These are phyloP conservation scores for Ornithoptera priamus DNA, from an alignment of 2,888 invertebrate genomes.

Conservation along the genomic window DNA sequence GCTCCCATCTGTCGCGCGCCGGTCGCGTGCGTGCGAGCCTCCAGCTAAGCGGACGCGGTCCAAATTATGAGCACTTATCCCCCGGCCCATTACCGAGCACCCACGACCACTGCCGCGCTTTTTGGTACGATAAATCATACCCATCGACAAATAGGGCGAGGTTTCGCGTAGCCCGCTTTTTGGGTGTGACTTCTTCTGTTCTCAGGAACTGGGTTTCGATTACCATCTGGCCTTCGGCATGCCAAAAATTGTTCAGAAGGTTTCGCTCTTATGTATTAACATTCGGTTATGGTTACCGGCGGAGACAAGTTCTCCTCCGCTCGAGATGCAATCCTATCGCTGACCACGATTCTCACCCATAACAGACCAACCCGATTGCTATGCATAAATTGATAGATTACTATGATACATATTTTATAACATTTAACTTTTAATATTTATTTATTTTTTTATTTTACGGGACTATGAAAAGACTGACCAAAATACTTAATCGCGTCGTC, in stretches of 20 bases:
- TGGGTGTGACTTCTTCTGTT: neutral
- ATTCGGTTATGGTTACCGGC: too few species aligned
- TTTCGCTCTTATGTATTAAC: neutral
- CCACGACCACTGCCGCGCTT: constrained; percentile 46
- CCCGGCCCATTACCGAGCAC: constrained; percentile 54
- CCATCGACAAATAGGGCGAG: constrained; percentile 34
- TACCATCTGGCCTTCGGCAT: neutral
- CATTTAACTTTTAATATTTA: too few species aligned
- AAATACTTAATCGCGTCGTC: too few species aligned
- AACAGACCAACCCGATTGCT: too few species aligned
- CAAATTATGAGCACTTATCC: constrained; percentile 73
- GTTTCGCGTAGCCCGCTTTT: constrained; percentile 11
- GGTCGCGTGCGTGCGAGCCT: constrained; percentile 72
- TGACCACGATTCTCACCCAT: too few species aligned
- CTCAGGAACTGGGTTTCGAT: neutral
- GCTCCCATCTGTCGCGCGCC: constrained; percentile 58
- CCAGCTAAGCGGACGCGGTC: constrained; percentile 63
- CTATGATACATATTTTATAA: too few species aligned
- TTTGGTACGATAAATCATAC: constrained; percentile 42
- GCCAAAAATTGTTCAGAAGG: neutral
- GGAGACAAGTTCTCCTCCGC: too few species aligned
- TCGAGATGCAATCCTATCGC: too few species aligned
- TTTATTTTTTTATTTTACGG: too few species aligned
- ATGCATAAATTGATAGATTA: too few species aligned
- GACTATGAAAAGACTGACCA: too few species aligned